Evolutionary conservation across 1,140 invertebrate species (phyloP), one percentile per base, ranked within the genome.

Genomic region (Dinoponera quadriceps): DNA sequence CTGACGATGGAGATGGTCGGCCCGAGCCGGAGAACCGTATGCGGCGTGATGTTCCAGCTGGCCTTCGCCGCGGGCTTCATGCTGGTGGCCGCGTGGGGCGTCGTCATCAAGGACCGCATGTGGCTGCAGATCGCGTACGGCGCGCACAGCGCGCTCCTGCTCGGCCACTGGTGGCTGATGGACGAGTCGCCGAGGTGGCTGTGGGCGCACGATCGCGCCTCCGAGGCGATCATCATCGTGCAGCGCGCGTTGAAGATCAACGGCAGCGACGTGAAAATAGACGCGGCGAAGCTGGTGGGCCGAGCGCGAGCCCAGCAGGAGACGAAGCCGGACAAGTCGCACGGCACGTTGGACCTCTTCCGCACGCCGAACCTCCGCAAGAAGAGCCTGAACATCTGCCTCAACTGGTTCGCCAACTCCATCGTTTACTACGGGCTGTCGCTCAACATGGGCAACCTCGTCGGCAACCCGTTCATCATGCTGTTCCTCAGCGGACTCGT

Each of bases 401-500:
- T 98, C 13, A 96, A 96, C 86, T 98, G 98, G 97, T 98, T 98
- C 91, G 97, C 97, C 0, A 98, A 98, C 91, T 97, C 97, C 18
- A 95, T 98, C 80, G 97, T 97, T 0, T 98, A 98, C 92, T 98
- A 98, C 89, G 98, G 98, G 0, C 92, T 98, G 0, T 97, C 97
- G 0, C 92, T 98, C 18, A 98, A 97, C 84, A 96, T 97, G 1
- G 97, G 96, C 16, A 97, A 96, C 90, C 92, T 98, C 3, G 95
- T 96, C 74, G 97, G 97, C n/a, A 97, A 98, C 93, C 97, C 97
- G 9, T 98, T 96, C 91, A 91, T 98, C 0, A 97, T 97, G 86
- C 94, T 98, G 66, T 97, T 98, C 85, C 94, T 98, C 2, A 96
- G 97, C 92, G 97, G 97, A 1, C 90, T 98, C 14, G 97, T 98